Evolutionary conservation across 1,140 invertebrate species (phyloP).

Genomic region (Hycleus cichorii): DNA sequence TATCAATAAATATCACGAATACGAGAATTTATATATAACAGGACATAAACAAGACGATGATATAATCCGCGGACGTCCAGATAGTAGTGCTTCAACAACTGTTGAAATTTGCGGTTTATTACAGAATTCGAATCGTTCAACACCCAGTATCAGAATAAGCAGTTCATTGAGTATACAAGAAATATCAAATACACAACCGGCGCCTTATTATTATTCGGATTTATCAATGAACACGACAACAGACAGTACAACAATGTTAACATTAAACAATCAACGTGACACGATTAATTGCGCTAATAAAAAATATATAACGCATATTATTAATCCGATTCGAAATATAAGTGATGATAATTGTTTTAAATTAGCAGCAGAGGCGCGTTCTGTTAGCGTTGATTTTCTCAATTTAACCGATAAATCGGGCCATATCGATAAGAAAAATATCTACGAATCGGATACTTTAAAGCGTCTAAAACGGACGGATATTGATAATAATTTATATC

Average conservation of each 20-base stretch:
- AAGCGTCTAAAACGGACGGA: slow-evolving; percentile 50
- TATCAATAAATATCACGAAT: slow-evolving; percentile 26
- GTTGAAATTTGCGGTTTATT: slow-evolving; percentile 30
- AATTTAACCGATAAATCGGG: slow-evolving; percentile 58
- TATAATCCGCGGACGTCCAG: slow-evolving; percentile 22
- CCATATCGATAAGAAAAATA: slow-evolving; percentile 66
- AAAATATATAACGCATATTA: slow-evolving; percentile 68
- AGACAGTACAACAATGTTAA: slow-evolving; percentile 27
- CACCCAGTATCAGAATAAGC: slow-evolving; percentile 16
- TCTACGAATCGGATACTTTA: slow-evolving; percentile 62
- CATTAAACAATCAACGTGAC: slow-evolving; percentile 60
- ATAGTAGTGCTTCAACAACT: slow-evolving; percentile 30
- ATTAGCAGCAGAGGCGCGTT: slow-evolving; percentile 55
- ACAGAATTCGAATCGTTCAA: slow-evolving; percentile 28
- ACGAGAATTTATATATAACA: slow-evolving; percentile 33
- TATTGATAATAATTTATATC: slow-evolving; percentile 28
- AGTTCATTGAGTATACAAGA: slow-evolving; percentile 18
- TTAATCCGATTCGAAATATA: slow-evolving; percentile 62
- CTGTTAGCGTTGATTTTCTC: slow-evolving; percentile 58
- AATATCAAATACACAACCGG: slow-evolving; percentile 44
- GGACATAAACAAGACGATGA: background rate
- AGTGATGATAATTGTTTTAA: slow-evolving; percentile 40
- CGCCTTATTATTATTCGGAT: slow-evolving; percentile 84
- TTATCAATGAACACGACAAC: slow-evolving; percentile 42
- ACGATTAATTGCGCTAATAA: slow-evolving; percentile 49